Base-by-base conservation (phyloP, 2,888 invertebrate genomes). In the Chaitophorus viminalis region DNA sequence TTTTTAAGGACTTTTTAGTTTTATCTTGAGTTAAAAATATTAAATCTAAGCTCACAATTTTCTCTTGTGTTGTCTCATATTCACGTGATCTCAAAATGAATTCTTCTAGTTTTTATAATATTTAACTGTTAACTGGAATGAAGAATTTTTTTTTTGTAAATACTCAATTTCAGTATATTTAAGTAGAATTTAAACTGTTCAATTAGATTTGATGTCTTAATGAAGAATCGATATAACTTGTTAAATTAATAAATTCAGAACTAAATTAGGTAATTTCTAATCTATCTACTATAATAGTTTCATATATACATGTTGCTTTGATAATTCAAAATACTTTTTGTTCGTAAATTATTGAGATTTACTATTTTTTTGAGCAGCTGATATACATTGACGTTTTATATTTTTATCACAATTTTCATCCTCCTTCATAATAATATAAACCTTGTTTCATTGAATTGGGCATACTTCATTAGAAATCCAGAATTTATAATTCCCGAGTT, bases 51-150 rank as follows among this genome's bases (percentile, higher is more conserved):
- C 36, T 8, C 21, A 31, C 4, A 39, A 87, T 72, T 75, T 74
- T 74, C 46, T 74, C 25, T 46, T 46, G 60, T 4, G 81, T 54
- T 87, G 39, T 74, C 60, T 79, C 60, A 18, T 25, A 74, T 74
- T 87, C 87, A 46, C 46, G 81, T 25, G 46, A 65, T 11, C n/a
- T 87, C 4, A 65, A 39, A 14, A 87, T 46, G 33, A 81, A 87
- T 39, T 84, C 65, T 79, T 77, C 77, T n/a, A 86, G 8, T 83
- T 65, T 88, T 1, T 84, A 74, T 88, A 65, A n/a, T n/a, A n/a
- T n/a, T n/a, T 76, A 60, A 68, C 5, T 81, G 46, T 70, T 79
- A 36, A 68, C 68, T 76, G 25, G 89, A 36, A 39, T 83, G 86
- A n/a, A 52, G 74, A 33, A 76, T 1, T 83, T 83, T 83, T n/a